Evolutionary conservation across 2,888 invertebrate species (phyloP).

Genomic region (Pyralis farinalis): DNA sequence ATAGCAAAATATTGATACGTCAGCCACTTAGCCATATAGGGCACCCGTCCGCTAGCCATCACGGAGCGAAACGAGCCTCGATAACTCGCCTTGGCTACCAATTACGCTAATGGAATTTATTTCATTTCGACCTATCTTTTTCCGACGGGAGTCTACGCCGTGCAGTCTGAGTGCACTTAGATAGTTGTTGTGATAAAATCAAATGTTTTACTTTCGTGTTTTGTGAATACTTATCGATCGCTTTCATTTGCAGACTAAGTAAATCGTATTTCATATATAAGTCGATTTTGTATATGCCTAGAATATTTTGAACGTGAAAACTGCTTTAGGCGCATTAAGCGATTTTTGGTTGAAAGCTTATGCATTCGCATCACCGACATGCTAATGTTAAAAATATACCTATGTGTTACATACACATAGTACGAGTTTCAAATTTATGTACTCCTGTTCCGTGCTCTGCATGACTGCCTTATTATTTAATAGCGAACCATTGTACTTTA

Average conservation of each 20-base stretch:
- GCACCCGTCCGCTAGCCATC: conserved; percentile 8
- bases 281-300: no score
- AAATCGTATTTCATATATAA: no score
- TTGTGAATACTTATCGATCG: neutral
- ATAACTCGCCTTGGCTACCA: conserved; percentile 52
- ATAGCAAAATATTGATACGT: conserved; percentile 1
- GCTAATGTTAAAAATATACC: no score
- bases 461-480: no score
- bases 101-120: conserved; percentile 75
- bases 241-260: neutral
- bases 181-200: conserved; percentile 3
- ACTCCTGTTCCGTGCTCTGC: no score
- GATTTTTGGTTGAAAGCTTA: no score
- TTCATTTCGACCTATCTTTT: conserved; percentile 48
- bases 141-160: conserved; percentile 17
- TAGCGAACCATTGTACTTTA: no score
- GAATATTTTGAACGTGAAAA: no score
- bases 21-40: conserved; percentile 4
- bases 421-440: no score
- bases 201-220: neutral
- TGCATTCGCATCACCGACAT: no score
- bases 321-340: no score
- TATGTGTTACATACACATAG: no score
- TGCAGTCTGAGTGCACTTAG: conserved; percentile 26
- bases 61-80: conserved; percentile 31